phyloP scores from a whole-genome alignment of 64 coral and sea anemone genomes.

The Actinia tenebrosa region DNA sequence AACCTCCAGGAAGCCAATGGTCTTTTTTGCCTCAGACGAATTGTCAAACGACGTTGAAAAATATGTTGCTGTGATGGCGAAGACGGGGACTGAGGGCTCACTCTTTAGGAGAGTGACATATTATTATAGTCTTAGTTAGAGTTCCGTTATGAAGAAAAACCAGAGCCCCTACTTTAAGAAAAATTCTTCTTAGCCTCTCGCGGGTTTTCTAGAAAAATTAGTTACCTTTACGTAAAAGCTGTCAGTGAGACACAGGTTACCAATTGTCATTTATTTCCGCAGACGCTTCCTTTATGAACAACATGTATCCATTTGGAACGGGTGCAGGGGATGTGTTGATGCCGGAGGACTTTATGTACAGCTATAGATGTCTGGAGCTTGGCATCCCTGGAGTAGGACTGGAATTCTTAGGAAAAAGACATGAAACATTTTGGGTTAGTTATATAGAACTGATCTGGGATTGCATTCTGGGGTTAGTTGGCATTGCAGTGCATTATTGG shows the following conservation, averaged over 20 bases:
- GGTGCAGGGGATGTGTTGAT: background rate
- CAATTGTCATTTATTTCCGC: background rate
- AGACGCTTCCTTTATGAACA: background rate
- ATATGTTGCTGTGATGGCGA: no score
- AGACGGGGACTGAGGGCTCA: no score
- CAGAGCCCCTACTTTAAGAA: no score
- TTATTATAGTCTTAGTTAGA: no score
- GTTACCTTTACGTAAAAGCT: background rate
- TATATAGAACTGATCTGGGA: background rate
- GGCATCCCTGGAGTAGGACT: background rate
- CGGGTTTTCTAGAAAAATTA: background rate
- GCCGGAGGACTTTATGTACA: background rate
- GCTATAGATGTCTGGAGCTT: background rate
- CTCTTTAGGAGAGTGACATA: no score
- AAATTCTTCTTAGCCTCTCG: no score
- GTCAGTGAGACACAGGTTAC: background rate
- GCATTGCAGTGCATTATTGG: no score
- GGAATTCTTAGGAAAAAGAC: background rate
- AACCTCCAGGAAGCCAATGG: no score
- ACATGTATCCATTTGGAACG: background rate
- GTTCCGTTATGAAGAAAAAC: no score
- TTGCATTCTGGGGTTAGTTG: background rate
- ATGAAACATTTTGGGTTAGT: background rate
- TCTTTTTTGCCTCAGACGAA: no score
- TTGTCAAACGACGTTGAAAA: no score